phyloP scores from a whole-genome alignment of 92 coral and sea anemone genomes.

The Paramuricea clavata region DNA sequence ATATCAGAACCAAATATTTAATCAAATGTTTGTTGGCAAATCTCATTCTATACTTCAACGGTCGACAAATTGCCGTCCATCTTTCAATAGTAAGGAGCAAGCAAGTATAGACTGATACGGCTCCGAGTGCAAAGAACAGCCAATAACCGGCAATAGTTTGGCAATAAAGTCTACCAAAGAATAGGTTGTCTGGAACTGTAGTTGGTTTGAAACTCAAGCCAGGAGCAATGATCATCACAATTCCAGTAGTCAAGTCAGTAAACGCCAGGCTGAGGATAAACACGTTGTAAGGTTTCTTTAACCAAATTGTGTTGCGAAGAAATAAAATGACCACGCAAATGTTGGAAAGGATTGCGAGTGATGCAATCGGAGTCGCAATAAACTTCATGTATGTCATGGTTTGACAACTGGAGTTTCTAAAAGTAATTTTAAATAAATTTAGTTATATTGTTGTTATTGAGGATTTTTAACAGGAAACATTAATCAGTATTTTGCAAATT shows the following conservation, averaged over 20 bases:
- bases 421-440: too few species aligned
- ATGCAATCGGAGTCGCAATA: too few species aligned
- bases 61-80: conserved; percentile 79
- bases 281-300: conserved; percentile 71
- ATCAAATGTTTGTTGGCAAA: conserved; percentile 63
- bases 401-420: too few species aligned
- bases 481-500: too few species aligned
- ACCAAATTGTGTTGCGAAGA: conserved; percentile 60
- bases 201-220: not conserved
- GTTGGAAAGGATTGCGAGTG: too few species aligned
- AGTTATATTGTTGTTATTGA: too few species aligned
- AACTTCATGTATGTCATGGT: too few species aligned
- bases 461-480: too few species aligned
- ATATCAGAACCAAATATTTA: conserved; percentile 47
- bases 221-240: conserved; percentile 3
- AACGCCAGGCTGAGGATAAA: conserved; percentile 75
- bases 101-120: conserved; percentile 25
- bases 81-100: conserved; percentile 70
- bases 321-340: too few species aligned
- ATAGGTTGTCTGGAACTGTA: not conserved
- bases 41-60: conserved; percentile 67
- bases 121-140: conserved; percentile 33
- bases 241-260: conserved; percentile 81
- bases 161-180: conserved; percentile 28
- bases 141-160: not conserved